phyloP scores from a whole-genome alignment of 2,797 vertebrate genomes.

The Eulemur coronatus region DNA sequence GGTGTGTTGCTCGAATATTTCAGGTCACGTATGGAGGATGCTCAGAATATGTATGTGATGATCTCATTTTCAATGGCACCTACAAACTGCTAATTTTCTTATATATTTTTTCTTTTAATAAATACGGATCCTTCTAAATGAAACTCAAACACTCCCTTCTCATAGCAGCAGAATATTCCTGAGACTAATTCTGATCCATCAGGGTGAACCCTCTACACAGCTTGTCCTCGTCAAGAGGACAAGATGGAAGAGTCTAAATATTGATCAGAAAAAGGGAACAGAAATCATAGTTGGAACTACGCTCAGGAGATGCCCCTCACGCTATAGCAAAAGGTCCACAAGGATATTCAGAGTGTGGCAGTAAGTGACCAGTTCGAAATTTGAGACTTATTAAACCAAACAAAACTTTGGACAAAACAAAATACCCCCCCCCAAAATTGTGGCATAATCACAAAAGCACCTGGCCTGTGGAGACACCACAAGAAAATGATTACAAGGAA shows the following conservation, averaged over 20 bases:
- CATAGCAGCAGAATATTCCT: not conserved
- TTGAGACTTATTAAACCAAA: not conserved
- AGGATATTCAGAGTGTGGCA: too few species aligned
- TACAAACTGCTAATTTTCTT: not conserved
- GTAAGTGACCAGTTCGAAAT: not conserved
- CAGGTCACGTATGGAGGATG: too few species aligned
- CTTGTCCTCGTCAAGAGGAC: too few species aligned
- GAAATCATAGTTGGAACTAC: not conserved
- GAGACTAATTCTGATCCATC: not conserved
- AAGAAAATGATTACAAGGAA: not conserved
- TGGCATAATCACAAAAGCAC: not conserved
- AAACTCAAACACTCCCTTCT: not conserved
- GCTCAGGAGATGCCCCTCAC: not conserved
- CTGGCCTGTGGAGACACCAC: not conserved
- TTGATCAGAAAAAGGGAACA: not conserved
- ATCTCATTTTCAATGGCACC: not conserved
- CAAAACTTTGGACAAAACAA: not conserved
- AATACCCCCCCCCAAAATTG: too few species aligned
- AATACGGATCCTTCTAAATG: not conserved
- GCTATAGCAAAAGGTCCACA: not conserved
- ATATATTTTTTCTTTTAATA: not conserved
- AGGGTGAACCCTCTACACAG: too few species aligned
- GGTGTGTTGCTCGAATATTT: not conserved
- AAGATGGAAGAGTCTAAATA: not conserved
- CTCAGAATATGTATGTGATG: not conserved